Conservation (phyloP, 2,888 invertebrate species). For the Doris montereyensis region DNA sequence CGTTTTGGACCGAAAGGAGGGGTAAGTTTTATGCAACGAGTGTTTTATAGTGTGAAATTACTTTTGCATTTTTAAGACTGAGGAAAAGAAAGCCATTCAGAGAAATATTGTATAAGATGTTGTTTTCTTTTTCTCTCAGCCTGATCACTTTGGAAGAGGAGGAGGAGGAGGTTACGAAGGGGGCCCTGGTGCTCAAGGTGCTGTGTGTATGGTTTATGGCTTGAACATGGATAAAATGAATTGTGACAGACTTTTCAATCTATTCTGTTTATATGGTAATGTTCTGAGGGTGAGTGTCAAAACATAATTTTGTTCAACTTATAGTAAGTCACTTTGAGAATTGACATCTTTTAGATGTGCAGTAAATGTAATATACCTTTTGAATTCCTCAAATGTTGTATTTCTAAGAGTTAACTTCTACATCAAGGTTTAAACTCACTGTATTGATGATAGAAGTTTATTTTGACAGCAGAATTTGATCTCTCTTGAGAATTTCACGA, state of each 20-base stretch:
- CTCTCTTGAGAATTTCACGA: too few relatives aligned
- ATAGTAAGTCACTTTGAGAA: not conserved
- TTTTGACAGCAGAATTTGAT: too few relatives aligned
- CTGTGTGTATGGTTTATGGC: slow-evolving; percentile 99
- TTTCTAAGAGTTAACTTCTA: too few relatives aligned
- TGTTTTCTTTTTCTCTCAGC: slow-evolving; percentile 17
- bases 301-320: not conserved
- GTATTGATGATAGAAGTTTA: too few relatives aligned
- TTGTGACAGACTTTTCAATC: slow-evolving; percentile 95
- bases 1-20: slow-evolving; percentile 48
- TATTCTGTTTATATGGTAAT: slow-evolving; percentile 99
- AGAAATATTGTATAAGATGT: too few relatives aligned
- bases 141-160: slow-evolving; percentile 48
- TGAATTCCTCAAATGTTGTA: not conserved
- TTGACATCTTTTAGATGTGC: not conserved
- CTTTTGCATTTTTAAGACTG: too few relatives aligned
- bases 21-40: slow-evolving; percentile 43
- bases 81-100: too few relatives aligned
- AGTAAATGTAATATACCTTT: not conserved
- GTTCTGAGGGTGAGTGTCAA: slow-evolving; percentile 90
- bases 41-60: not conserved
- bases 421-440: too few relatives aligned
- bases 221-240: slow-evolving; percentile 94
- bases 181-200: slow-evolving; percentile 70
- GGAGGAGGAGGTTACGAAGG: slow-evolving; percentile 43